A percentile compares a stretch with the other conserved stretches of the same genome.
Conservation (phyloP, 2,113 vertebrate genomes). For the Lontra canadensis region DNA sequence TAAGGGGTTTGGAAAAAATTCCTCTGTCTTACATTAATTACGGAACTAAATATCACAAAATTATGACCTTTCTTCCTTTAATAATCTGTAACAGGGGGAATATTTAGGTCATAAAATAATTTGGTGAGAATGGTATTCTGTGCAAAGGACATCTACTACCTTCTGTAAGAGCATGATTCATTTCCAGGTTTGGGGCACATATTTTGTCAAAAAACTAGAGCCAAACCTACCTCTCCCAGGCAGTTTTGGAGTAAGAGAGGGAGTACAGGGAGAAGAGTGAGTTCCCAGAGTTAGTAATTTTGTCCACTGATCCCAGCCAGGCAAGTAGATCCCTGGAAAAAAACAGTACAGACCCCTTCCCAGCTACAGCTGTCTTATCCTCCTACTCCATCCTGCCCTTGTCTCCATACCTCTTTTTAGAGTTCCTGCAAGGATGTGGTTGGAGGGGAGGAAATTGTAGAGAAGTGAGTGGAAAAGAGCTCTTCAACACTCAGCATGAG, state of each 20-base stretch:
- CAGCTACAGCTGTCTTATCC: background rate
- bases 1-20: background rate
- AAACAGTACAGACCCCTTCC: background rate
- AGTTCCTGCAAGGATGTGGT: constrained; percentile 4
- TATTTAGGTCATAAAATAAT: background rate
- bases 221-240: background rate
- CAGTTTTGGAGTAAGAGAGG: background rate
- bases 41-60: background rate
- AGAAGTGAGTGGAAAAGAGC: background rate
- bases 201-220: background rate
- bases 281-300: background rate
- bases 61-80: background rate
- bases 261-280: background rate
- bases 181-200: background rate
- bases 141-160: background rate
- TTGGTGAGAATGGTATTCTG: background rate
- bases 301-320: background rate
- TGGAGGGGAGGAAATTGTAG: background rate
- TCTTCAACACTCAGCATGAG: background rate
- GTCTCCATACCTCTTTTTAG: background rate
- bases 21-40: background rate
- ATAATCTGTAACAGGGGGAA: background rate
- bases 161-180: background rate
- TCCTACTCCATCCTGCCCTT: background rate
- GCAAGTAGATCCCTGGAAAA: background rate